Conservation (phyloP, 2,888 invertebrate genomes). For the Drosophila formosana region DNA sequence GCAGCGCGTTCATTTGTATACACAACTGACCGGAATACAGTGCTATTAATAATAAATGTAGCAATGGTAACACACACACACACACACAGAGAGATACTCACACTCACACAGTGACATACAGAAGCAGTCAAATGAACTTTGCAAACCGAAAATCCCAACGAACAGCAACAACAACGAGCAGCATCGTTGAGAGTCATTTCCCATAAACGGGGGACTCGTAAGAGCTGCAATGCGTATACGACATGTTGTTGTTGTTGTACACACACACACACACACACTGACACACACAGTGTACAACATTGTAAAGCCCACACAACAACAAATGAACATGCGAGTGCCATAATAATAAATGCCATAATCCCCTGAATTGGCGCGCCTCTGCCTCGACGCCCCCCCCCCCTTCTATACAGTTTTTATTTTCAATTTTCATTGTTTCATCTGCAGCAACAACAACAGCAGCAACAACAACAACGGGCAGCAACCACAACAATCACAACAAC, state of each 20-base stretch:
- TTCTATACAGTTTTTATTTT: slow-evolving; percentile 73
- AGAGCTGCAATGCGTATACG: slow-evolving; percentile 50
- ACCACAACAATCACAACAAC: slow-evolving; percentile 22
- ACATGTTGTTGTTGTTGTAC: slow-evolving; percentile 32
- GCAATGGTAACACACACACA: slow-evolving; percentile 51
- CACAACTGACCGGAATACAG: slow-evolving; percentile 75
- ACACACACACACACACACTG: slow-evolving; percentile 15
- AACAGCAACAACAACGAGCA: slow-evolving; percentile 18
- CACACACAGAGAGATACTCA: not conserved
- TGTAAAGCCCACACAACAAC: slow-evolving; percentile 51
- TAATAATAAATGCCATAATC: slow-evolving; percentile 81
- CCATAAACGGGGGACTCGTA: slow-evolving; percentile 23
- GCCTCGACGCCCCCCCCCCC: not conserved
- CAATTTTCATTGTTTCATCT: slow-evolving; percentile 75
- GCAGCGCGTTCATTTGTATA: slow-evolving; percentile 69
- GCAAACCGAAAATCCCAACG: slow-evolving; percentile 62
- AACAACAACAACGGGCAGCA: slow-evolving; percentile 20
- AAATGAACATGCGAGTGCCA: slow-evolving; percentile 50
- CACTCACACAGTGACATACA: slow-evolving; percentile 32
- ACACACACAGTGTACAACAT: slow-evolving; percentile 46
- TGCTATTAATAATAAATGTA: slow-evolving; percentile 82
- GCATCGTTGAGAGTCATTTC: slow-evolving; percentile 23
- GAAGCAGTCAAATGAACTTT: slow-evolving; percentile 74
- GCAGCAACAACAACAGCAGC: slow-evolving; percentile 46
- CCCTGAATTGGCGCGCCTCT: slow-evolving; percentile 59